A percentile compares a stretch with the other conserved stretches of the same genome.
Conservation (phyloP, 2,797 vertebrate genomes). For the Iguana delicatissima region DNA sequence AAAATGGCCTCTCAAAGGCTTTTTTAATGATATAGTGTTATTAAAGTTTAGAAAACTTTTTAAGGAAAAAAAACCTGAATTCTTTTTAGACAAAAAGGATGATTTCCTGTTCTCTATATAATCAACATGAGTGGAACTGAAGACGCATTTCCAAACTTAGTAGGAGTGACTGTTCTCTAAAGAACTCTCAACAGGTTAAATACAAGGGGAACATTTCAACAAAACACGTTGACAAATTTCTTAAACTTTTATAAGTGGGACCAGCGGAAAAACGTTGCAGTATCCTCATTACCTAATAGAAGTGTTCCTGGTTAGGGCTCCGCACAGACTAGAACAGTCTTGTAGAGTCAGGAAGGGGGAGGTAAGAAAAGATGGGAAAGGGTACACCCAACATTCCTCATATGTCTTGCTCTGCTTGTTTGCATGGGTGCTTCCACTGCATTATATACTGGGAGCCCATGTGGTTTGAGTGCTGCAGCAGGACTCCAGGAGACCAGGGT, state of each 20-base stretch:
- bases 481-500: too few species aligned
- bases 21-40: background rate
- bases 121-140: background rate
- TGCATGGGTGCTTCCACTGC: too few species aligned
- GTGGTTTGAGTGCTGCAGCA: too few species aligned
- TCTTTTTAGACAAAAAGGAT: background rate
- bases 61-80: background rate
- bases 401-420: too few species aligned
- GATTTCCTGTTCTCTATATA: background rate
- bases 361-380: background rate
- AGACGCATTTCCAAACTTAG: background rate
- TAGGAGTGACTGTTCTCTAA: background rate
- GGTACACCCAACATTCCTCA: too few species aligned
- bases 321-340: background rate
- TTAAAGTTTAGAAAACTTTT: background rate
- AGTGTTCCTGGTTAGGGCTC: background rate
- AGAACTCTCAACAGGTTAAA: background rate
- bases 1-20: background rate
- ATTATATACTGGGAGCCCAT: too few species aligned
- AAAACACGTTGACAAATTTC: background rate
- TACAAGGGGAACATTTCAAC: background rate
- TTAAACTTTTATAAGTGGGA: background rate
- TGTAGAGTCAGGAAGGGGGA: too few species aligned
- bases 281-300: background rate
- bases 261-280: background rate